Conservation (phyloP, 2,797 vertebrate genomes). For the Platyrinchus mystaceus region DNA sequence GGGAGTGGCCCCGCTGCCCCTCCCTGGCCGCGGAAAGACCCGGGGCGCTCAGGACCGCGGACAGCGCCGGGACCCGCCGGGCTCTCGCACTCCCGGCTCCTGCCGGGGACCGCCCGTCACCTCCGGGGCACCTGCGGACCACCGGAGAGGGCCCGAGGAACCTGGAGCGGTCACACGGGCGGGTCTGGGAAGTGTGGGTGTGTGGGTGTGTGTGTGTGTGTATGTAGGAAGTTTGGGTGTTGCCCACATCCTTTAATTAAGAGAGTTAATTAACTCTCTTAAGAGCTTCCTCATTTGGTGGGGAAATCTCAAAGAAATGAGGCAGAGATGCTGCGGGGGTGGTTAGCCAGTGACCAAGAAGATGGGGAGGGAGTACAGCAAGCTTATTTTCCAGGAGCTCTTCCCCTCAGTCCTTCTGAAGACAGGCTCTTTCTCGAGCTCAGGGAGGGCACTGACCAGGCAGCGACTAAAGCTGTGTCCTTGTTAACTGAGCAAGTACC, state of each 20-base stretch:
- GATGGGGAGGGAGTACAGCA: neutral
- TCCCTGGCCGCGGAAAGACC: neutral
- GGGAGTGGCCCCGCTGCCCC: neutral
- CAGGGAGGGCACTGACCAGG: neutral
- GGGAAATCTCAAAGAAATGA: neutral
- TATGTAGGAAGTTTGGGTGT: neutral
- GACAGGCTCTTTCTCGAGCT: neutral
- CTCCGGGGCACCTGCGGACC: neutral
- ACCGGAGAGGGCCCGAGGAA: no score
- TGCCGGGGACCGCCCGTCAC: neutral
- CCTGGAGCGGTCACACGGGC: accelerated
- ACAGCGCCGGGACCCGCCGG: neutral
- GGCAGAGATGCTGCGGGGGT: accelerated
- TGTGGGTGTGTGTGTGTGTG: neutral
- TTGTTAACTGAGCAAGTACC: neutral
- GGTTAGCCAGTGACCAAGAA: neutral
- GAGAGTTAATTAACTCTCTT: neutral
- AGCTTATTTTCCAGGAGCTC: neutral
- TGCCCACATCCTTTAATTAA: neutral
- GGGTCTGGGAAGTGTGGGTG: neutral
- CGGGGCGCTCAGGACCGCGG: neutral
- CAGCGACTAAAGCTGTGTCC: neutral
- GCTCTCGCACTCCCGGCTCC: neutral
- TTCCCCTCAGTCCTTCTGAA: neutral
- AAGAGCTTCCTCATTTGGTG: neutral